Base-by-base conservation (phyloP, 1,140 invertebrate genomes). In the Bombus breviceps region DNA sequence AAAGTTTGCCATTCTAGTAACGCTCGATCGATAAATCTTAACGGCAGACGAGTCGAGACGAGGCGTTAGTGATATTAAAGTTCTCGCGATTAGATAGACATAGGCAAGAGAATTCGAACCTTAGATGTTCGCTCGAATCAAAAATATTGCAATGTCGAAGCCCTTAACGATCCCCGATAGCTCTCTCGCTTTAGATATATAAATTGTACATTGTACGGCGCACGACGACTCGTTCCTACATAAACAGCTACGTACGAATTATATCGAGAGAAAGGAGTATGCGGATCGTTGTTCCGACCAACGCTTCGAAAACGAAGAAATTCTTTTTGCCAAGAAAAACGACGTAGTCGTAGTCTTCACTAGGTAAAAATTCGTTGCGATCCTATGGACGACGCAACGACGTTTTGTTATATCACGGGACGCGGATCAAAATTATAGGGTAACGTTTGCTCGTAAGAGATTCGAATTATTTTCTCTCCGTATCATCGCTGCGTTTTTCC, bases 201-300 rank as follows among this genome's bases (percentile, higher is more conserved):
- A 64, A 74, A 28, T 43, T 82, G 47, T 68, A 71, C 86, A 71
- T 86, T 80, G 34, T 81, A 87, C 85, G 80, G 75, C 85, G 82
- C 69, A 83, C 85, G 88, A 78, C 89, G 83, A 88, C 86, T 92
- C 88, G 91, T 93, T 93, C 92, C 92, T 92, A 92, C 76, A 68
- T 83, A 77, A 81, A 74, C 66, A 75, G 34, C 64, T 32, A 59
- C 41, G 53, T 25, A 69, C 37, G 62, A 81, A 28, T n/a, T 53
- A 53, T 57, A 68, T 57, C 37, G 41, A 62, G 25, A 32, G 22
- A 34, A 43, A 32, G n/a, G 47, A 18, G n/a, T 34, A 32, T 43
- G 37, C n/a, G 47, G 34, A 34, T 71, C 25, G 47, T 59, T 39
- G 9, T n/a, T 34, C 15, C 22, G 12, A n/a, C 22, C 34, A 25